Percentiles rank a stretch among this genome's conserved stretches.
phyloP scores from a whole-genome alignment of 2,113 vertebrate species.

The Mastomys coucha region DNA sequence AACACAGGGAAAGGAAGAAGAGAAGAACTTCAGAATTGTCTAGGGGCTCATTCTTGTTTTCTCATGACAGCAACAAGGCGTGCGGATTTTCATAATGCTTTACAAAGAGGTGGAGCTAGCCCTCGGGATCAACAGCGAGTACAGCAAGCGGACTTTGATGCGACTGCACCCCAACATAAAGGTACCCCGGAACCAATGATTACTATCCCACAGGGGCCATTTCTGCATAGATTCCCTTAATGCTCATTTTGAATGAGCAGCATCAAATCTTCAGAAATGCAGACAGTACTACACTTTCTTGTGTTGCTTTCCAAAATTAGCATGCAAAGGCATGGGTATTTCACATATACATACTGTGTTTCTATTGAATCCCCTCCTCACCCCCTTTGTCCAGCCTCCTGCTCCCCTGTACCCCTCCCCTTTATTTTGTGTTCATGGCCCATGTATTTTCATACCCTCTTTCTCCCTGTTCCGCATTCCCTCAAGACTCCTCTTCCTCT shows the following conservation, averaged over 20 bases:
- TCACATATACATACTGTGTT: neutral
- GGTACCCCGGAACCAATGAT: constrained; percentile 83
- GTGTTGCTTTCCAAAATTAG: neutral
- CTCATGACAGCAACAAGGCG: constrained; percentile 94
- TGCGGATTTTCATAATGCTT: constrained; percentile 95
- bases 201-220: neutral
- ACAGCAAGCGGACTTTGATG: constrained; percentile 94
- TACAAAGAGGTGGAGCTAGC: constrained; percentile 99
- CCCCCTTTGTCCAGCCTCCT: neutral
- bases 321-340: no score
- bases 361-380: no score
- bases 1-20: neutral
- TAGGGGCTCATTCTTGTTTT: constrained; percentile 39
- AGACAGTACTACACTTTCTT: neutral
- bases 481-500: neutral
- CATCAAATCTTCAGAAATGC: neutral
- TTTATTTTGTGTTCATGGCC: neutral
- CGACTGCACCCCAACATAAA: constrained; percentile 95
- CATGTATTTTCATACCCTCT: neutral
- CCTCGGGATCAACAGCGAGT: constrained; percentile 97
- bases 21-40: neutral
- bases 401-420: neutral
- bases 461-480: neutral
- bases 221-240: neutral
- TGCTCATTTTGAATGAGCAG: constrained; percentile 1